Evolutionary conservation across 2,888 invertebrate species (phyloP), one percentile per base, ranked within the genome.

Genomic region (Netelia fuscicornis): DNA sequence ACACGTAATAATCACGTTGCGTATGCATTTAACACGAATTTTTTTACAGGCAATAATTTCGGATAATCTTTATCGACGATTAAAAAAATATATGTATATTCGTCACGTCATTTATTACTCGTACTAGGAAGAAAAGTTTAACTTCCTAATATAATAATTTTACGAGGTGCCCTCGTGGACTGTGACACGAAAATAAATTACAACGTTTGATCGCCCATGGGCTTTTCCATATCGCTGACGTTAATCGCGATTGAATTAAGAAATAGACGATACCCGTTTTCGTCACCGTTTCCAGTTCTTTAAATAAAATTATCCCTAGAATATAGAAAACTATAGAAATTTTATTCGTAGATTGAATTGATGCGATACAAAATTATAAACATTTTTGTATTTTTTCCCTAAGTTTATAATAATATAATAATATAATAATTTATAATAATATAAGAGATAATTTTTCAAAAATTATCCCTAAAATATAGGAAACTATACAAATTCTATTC

Each of bases 301-400:
- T 0, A 37, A 37, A 37, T 6, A 37, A 37, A 37, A 37, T 37
- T 37, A 6, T 37, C 37, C 37, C 6, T 37, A 37, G 6, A 37
- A 37, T 0, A 37, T 37, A 37, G 0, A 0, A 37, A 37, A 6
- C 37, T 37, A 37, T 37, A 52, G 81, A 78, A 80, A 75, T 81
- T 68, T 42, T 52, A 5, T 37, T 37, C 6, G 8, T 6, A 37
- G 6, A 37, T 37, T 6, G 1, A 37, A 37, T 37, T 6, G 30
- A 30, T 30, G 2, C 2, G 37, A 6, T 37, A 37, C 37, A 37
- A 37, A 37, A 37, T 37, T 5, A 20, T 81, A 65, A 77, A 23
- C 30, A 83, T 85, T 85, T 84, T 81, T 64, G 30, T 79, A 20
- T 20, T 85, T 86, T 87, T 86, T 88, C 23, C 65, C 20, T 20